phyloP scores from a whole-genome alignment of 2,113 vertebrate genomes.

The Sceloporus tristichus region DNA sequence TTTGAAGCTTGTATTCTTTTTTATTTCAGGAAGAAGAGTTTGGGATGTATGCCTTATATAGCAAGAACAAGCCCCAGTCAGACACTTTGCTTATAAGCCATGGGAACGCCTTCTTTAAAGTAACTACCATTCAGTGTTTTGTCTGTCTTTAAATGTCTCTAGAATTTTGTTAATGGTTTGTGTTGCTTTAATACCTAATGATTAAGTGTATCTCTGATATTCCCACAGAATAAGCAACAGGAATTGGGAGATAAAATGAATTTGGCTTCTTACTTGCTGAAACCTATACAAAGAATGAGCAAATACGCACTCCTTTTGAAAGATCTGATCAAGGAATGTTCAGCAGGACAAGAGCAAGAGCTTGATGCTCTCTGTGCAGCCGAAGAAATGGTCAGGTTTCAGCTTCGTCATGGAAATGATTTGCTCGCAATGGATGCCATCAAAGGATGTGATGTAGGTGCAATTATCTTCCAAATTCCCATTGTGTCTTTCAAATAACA shows the following conservation, averaged over 20 bases:
- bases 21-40: slow-evolving; percentile 84
- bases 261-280: slow-evolving; percentile 73
- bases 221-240: slow-evolving; percentile 67
- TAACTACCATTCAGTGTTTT: slow-evolving; percentile 52
- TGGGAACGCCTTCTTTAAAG: slow-evolving; percentile 89
- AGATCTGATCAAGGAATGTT: slow-evolving; percentile 66
- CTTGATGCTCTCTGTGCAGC: slow-evolving; percentile 60
- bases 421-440: slow-evolving; percentile 74
- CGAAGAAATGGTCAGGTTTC: slow-evolving; percentile 65
- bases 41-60: slow-evolving; percentile 88
- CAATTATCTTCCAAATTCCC: background rate
- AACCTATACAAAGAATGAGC: slow-evolving; percentile 71
- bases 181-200: background rate
- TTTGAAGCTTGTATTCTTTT: background rate
- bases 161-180: background rate
- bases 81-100: slow-evolving; percentile 85
- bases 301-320: slow-evolving; percentile 71
- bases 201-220: background rate
- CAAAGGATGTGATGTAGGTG: slow-evolving; percentile 69
- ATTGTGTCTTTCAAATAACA: background rate
- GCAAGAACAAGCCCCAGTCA: slow-evolving; percentile 90
- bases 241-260: slow-evolving; percentile 73
- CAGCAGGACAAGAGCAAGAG: slow-evolving; percentile 50
- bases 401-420: slow-evolving; percentile 72
- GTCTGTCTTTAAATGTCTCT: background rate